Evolutionary conservation across 2,797 vertebrate genomes (phyloP).

Genomic region (Liasis olivaceus): DNA sequence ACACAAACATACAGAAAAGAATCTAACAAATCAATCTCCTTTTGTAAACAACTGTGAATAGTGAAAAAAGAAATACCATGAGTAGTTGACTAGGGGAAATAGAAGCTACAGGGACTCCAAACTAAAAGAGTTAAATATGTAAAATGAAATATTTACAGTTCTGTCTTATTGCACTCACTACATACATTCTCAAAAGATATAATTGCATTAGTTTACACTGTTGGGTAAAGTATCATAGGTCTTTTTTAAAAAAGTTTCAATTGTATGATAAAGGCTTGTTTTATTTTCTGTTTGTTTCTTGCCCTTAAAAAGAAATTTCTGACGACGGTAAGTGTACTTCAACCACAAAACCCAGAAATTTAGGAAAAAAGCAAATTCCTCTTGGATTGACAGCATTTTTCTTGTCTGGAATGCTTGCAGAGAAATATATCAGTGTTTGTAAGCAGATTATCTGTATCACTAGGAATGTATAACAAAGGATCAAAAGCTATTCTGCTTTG

Average conservation of each 20-base stretch:
- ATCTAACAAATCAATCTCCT: neutral
- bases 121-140: neutral
- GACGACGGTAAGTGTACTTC: neutral
- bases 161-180: neutral
- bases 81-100: neutral
- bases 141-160: neutral
- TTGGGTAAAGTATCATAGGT: neutral
- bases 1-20: neutral
- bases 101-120: neutral
- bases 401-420: neutral
- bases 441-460: neutral
- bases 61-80: neutral
- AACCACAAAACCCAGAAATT: neutral
- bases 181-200: neutral
- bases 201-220: neutral
- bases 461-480: neutral
- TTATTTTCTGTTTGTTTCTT: neutral
- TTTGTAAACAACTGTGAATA: neutral
- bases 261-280: neutral
- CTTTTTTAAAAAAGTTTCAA: neutral
- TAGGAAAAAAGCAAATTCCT: neutral
- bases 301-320: neutral
- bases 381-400: neutral
- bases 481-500: neutral
- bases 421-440: neutral